Conservation (phyloP, 2,888 invertebrate genomes). For the Lasioglossum villosulum region DNA sequence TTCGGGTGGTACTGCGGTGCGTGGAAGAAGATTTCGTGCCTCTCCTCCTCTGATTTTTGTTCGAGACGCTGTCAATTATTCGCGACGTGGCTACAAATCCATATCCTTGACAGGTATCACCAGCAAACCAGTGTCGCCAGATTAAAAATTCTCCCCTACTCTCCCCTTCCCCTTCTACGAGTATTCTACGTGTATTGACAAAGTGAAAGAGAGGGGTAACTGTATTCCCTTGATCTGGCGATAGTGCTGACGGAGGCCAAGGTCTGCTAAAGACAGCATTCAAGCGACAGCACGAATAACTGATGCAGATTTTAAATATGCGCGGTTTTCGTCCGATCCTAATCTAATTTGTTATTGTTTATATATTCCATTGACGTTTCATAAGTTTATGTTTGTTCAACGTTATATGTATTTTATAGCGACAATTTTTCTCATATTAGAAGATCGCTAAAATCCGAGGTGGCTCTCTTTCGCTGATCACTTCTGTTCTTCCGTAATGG, state of each 20-base stretch:
- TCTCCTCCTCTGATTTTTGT: constrained; percentile 22
- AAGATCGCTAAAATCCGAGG: background rate
- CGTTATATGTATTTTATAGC: no score
- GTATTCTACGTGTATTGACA: no score
- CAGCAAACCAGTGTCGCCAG: background rate
- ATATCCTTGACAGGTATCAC: background rate
- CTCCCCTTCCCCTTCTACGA: no score
- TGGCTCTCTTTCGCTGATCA: background rate
- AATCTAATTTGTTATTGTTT: background rate
- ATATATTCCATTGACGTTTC: background rate
- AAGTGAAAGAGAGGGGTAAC: no score
- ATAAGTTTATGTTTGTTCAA: no score
- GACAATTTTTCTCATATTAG: no score
- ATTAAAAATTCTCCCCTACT: no score
- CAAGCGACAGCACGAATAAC: background rate
- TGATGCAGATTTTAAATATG: background rate
- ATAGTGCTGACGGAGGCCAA: background rate
- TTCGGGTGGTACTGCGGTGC: constrained; percentile 55
- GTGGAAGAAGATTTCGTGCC: constrained; percentile 39
- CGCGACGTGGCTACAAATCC: background rate
- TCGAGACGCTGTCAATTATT: constrained; percentile 1
- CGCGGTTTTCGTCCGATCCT: background rate
- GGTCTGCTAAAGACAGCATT: background rate
- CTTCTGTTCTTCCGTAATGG: background rate
- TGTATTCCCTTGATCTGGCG: no score